These are phyloP conservation scores for Protomyctophum bolini DNA, from an alignment of 2,113 vertebrate genomes.

Conservation along the genomic window DNA sequence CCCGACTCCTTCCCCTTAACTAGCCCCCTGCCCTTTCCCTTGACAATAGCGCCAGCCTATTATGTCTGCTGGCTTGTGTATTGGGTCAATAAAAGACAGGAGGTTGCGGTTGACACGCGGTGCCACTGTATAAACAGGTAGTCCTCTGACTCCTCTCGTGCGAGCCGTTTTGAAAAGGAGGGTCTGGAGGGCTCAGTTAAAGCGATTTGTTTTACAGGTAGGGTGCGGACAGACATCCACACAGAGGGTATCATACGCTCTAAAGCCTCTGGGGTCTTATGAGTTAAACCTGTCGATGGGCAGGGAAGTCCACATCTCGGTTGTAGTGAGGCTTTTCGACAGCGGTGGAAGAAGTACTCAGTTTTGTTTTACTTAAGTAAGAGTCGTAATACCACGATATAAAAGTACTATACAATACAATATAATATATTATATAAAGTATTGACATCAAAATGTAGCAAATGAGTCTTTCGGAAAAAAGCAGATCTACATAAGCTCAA, in stretches of 20 bases:
- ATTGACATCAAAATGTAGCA: too few species aligned
- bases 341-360: too few species aligned
- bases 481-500: too few species aligned
- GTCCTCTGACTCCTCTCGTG: not conserved
- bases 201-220: slow-evolving; percentile 27
- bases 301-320: not conserved
- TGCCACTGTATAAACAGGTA: slow-evolving; percentile 48
- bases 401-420: too few species aligned
- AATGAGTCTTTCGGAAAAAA: too few species aligned
- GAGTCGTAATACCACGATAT: too few species aligned
- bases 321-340: not conserved
- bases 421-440: too few species aligned
- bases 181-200: slow-evolving; percentile 20
- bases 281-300: slow-evolving; percentile 10
- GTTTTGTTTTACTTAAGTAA: too few species aligned
- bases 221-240: slow-evolving; percentile 31
- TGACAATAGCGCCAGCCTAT: slow-evolving; percentile 57
- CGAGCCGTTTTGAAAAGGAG: slow-evolving; percentile 23
- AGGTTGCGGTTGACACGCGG: slow-evolving; percentile 30
- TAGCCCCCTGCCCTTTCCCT: slow-evolving; percentile 65
- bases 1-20: slow-evolving; percentile 60
- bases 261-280: slow-evolving; percentile 15
- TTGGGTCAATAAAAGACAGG: slow-evolving; percentile 62
- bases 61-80: slow-evolving; percentile 67
- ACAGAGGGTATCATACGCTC: slow-evolving; percentile 9